These are phyloP conservation scores for Mobula birostris DNA, from an alignment of 2,113 vertebrate species.

Conservation along the genomic window DNA sequence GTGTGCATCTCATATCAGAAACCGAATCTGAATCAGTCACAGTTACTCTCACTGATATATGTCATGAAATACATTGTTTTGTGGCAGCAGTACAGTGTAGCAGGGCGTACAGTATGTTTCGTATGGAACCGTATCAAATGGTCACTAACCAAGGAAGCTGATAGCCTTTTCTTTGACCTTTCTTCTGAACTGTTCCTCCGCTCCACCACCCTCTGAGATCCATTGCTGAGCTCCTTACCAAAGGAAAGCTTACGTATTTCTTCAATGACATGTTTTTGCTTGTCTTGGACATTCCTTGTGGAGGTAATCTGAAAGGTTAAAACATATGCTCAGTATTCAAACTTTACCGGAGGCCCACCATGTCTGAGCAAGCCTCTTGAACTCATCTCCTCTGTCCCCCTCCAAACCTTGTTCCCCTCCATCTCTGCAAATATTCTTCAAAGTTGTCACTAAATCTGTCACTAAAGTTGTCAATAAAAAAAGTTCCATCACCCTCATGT, in stretches of 20 bases:
- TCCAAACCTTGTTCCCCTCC: background rate
- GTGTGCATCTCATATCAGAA: too few species aligned
- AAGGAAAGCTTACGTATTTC: conserved; percentile 78
- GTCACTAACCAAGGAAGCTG: conserved; percentile 57
- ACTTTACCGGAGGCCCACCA: background rate
- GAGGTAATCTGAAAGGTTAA: conserved; percentile 59
- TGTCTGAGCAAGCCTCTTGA: background rate
- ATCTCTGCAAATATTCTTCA: background rate
- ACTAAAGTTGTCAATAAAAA: too few species aligned
- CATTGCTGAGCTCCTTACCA: conserved; percentile 71
- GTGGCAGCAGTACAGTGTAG: too few species aligned
- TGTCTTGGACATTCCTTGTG: conserved; percentile 66
- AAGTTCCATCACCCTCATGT: background rate
- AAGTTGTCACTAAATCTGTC: background rate
- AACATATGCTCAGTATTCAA: background rate
- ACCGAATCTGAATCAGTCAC: too few species aligned
- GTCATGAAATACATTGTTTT: too few species aligned
- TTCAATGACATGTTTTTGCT: conserved; percentile 80
- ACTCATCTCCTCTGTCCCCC: background rate
- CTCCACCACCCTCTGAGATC: conserved; percentile 74
- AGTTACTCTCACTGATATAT: too few species aligned
- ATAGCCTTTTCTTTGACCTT: conserved; percentile 60
- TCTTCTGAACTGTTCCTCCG: conserved; percentile 89
- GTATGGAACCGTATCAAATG: background rate
- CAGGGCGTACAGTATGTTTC: too few species aligned